Conservation (phyloP, 2,113 vertebrate genomes). For the Felis chaus region DNA sequence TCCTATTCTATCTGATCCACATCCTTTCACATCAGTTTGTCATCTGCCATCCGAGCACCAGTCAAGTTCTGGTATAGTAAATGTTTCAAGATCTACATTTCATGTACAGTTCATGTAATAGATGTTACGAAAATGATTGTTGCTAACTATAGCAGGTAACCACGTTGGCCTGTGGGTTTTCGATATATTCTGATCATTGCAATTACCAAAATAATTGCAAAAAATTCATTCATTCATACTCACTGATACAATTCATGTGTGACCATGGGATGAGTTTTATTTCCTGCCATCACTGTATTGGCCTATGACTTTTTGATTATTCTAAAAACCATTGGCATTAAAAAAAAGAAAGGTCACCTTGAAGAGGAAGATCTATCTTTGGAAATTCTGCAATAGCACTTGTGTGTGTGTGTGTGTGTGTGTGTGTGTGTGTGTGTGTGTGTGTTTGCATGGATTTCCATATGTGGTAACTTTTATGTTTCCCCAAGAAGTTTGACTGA, state of each 20-base stretch:
- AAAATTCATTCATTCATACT: neutral
- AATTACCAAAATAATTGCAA: conserved; percentile 18
- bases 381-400: neutral
- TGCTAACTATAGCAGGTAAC: neutral
- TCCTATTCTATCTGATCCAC: conserved; percentile 84
- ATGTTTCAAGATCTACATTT: conserved; percentile 85
- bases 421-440: neutral
- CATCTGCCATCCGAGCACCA: conserved; percentile 86
- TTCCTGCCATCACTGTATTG: neutral
- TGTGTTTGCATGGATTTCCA: neutral
- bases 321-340: neutral
- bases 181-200: neutral
- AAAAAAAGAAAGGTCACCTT: neutral
- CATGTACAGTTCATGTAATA: conserved; percentile 79
- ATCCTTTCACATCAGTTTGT: conserved; percentile 86
- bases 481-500: neutral
- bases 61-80: conserved; percentile 86
- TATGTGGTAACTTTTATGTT: neutral
- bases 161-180: neutral
- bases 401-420: neutral
- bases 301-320: neutral
- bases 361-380: neutral
- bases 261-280: neutral
- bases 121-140: neutral
- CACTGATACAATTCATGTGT: neutral